phyloP scores from a whole-genome alignment of 2,888 invertebrate species.

The Archips xylosteana region DNA sequence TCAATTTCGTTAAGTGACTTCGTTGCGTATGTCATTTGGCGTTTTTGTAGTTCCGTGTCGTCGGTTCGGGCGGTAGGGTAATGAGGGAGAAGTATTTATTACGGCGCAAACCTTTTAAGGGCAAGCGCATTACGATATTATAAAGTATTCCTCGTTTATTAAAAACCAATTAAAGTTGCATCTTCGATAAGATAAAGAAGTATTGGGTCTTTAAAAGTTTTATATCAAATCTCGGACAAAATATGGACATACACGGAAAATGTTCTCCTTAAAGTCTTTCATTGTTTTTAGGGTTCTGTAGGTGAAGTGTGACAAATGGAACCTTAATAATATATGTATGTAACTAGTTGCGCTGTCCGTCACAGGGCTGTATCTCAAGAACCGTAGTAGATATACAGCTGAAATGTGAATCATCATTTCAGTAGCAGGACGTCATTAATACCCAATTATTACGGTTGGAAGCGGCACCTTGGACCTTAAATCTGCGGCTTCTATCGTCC shows the following conservation, averaged over 20 bases:
- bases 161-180: conserved; percentile 27
- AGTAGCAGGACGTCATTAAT: no score
- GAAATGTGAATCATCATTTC: no score
- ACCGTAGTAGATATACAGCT: no score
- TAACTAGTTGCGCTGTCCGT: no score
- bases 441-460: no score
- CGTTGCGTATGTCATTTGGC: conserved; percentile 78
- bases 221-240: not conserved
- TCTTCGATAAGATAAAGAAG: not conserved
- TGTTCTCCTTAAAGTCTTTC: conserved; percentile 65
- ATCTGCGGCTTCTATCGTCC: no score
- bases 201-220: not conserved
- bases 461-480: no score
- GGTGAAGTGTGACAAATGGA: no score
- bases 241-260: conserved; percentile 22
- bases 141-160: conserved; percentile 37
- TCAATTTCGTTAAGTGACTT: conserved; percentile 81
- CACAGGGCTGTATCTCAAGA: no score
- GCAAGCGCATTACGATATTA: conserved; percentile 45
- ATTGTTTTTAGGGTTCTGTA: conserved; percentile 54
- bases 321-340: no score
- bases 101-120: conserved; percentile 62
- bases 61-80: conserved; percentile 81
- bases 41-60: conserved; percentile 73
- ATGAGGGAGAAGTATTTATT: conserved; percentile 81